These are phyloP conservation scores for Drosophila mojavensis DNA, from an alignment of 1,140 invertebrate genomes.

Conservation along the genomic window DNA sequence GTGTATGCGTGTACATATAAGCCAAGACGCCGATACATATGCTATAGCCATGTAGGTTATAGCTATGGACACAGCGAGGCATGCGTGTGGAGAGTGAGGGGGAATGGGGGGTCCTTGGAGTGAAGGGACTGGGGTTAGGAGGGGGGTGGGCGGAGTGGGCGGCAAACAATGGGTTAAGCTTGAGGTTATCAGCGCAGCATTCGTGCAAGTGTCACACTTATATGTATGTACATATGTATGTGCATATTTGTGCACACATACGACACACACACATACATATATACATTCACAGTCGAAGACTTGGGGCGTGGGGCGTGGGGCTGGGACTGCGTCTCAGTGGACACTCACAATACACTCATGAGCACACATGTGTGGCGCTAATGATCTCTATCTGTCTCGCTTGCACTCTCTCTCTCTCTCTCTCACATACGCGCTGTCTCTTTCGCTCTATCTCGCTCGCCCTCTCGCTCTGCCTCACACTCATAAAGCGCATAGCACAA, in stretches of 20 bases:
- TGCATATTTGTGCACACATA: constrained; percentile 16
- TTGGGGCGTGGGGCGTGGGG: neutral
- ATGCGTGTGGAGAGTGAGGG: constrained; percentile 12
- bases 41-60: constrained; percentile 49
- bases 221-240: constrained; percentile 12
- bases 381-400: constrained; percentile 43
- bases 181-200: constrained; percentile 40
- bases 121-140: neutral
- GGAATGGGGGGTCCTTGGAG: neutral
- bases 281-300: neutral
- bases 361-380: constrained; percentile 30
- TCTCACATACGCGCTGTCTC: neutral
- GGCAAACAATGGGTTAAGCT: constrained; percentile 45
- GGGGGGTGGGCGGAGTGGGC: neutral
- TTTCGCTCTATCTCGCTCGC: constrained; percentile 2
- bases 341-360: constrained; percentile 38
- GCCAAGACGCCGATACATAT: constrained; percentile 64
- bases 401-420: constrained; percentile 9
- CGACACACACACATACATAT: constrained; percentile 7
- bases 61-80: constrained; percentile 26
- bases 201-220: constrained; percentile 17
- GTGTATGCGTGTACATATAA: constrained; percentile 45
- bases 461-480: constrained; percentile 3
- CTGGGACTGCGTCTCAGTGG: constrained; percentile 37
- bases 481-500: constrained; percentile 30